Evolutionary conservation across 2,113 vertebrate genomes (phyloP), one percentile per base, ranked within the genome.

Genomic region (Mugil cephalus): DNA sequence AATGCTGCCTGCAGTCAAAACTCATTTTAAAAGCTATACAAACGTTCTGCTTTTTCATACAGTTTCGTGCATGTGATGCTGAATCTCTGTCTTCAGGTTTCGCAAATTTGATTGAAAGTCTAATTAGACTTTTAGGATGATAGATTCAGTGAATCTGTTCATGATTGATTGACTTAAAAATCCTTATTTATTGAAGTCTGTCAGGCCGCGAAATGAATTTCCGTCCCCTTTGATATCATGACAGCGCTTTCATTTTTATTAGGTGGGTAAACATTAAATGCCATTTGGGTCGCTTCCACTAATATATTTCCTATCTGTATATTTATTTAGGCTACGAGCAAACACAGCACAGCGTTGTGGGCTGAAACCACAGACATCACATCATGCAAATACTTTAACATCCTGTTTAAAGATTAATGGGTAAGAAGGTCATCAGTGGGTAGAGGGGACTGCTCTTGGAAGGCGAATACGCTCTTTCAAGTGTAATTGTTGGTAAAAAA

Each of bases 341-440:
- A 78, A 51, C 38, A 11, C n/a, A 70, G 53, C 47, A 42, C 19
- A 35, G 48, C 13, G 46, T 43, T 69, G 35, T 1, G 46, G 47
- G 39, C 46, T 64, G 0, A 62, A 81, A 79, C 54, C 1, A 8
- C 36, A 42, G 67, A 70, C 69, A 64, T 77, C 77, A 75, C 63
- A 69, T 82, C 74, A 69, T 67, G 10, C 50, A 74, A 74, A 72
- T 50, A 64, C 78, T 58, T 73, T 51, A 77, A 64, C 48, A 55
- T 68, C 36, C 77, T 48, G 65, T 78, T 51, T 6, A 53, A 74
- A 68, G 77, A 84, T 87, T 63, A 85, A 85, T 85, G 69, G 24
- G 38, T 64, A 38, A 46, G 15, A 30, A 61, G 47, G 71, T 89
- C 86, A 89, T 83, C 71, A 36, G 54, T 21, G 69, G 71, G 74